phyloP scores from a whole-genome alignment of 2,888 invertebrate species.

The Archips xylosteana region DNA sequence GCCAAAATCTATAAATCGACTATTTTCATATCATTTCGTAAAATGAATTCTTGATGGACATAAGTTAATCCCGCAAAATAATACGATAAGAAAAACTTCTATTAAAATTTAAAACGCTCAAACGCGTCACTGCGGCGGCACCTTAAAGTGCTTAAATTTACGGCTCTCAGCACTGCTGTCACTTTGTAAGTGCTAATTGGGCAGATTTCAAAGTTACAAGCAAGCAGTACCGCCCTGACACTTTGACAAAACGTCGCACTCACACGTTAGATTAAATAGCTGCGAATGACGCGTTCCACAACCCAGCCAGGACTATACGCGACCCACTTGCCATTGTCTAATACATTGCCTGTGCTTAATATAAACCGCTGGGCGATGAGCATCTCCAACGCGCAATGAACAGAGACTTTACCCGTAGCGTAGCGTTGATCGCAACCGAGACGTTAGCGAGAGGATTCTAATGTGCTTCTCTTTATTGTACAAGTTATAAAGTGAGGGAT shows the following conservation, averaged over 20 bases:
- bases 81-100: too few relatives aligned
- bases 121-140: background rate
- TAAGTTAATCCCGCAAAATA: background rate
- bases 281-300: conserved; percentile 31
- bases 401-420: background rate
- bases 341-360: background rate
- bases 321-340: background rate
- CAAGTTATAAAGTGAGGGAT: conserved; percentile 3
- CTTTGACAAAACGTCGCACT: conserved; percentile 38
- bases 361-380: background rate
- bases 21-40: too few relatives aligned
- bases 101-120: background rate
- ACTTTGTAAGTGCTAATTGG: conserved; percentile 37
- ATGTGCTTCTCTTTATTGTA: conserved; percentile 6
- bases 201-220: conserved; percentile 37
- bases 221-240: conserved; percentile 28
- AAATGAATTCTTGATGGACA: too few relatives aligned
- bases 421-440: background rate
- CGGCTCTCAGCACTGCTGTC: conserved; percentile 27
- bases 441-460: background rate
- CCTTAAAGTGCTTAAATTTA: conserved; percentile 14
- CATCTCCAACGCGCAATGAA: background rate
- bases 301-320: background rate
- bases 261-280: conserved; percentile 37
- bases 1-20: too few relatives aligned